Evolutionary conservation across 2,113 vertebrate species (phyloP).

Genomic region (Zosterops pallidus): DNA sequence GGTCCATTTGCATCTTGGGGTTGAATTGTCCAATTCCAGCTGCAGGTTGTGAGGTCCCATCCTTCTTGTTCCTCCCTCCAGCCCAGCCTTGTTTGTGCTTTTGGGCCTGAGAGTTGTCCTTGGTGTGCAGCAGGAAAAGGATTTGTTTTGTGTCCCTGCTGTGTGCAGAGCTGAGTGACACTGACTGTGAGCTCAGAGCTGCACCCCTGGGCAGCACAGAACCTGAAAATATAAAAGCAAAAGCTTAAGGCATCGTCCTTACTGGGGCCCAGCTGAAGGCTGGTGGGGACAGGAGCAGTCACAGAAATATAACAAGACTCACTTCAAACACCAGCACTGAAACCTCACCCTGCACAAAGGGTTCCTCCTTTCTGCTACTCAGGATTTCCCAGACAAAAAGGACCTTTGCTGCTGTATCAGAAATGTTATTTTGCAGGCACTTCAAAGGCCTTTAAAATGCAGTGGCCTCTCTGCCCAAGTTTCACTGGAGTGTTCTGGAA

Average conservation of each 20-base stretch:
- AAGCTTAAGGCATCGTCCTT: neutral
- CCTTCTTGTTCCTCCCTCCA: too few species aligned
- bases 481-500: neutral
- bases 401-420: neutral
- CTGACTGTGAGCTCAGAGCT: too few species aligned
- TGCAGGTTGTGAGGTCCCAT: too few species aligned
- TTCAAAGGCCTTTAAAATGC: neutral
- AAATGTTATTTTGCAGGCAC: neutral
- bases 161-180: too few species aligned
- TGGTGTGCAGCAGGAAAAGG: too few species aligned
- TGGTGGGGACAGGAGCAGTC: fast-evolving
- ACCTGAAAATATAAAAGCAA: too few species aligned
- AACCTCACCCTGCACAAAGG: fast-evolving
- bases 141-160: too few species aligned
- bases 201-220: too few species aligned
- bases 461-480: fast-evolving
- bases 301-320: neutral
- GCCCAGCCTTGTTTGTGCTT: too few species aligned
- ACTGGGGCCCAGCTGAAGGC: neutral
- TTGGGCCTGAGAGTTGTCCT: too few species aligned
- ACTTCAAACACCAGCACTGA: neutral
- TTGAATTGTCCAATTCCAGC: too few species aligned
- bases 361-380: neutral
- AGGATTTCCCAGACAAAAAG: neutral
- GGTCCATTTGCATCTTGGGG: too few species aligned